Conservation (phyloP, 2,797 vertebrate genomes). For the Cheirogaleus major region DNA sequence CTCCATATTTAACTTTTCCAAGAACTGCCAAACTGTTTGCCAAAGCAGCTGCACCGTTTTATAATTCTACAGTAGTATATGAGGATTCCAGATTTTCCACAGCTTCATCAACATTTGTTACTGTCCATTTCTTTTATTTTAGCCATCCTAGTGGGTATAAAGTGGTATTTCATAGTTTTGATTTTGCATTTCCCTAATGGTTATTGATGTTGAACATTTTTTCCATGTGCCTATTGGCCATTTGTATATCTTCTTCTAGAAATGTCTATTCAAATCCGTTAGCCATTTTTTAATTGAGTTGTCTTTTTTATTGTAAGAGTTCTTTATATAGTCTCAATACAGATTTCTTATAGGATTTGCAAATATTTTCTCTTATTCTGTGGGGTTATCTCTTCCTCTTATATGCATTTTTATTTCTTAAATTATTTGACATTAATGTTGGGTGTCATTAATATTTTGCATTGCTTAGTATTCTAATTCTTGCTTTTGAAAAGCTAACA, state of each 20-base stretch:
- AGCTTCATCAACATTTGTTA: not conserved
- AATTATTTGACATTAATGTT: slow-evolving; percentile 45
- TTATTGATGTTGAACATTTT: not conserved
- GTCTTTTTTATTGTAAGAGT: not conserved
- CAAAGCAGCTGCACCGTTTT: not conserved
- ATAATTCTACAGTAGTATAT: not conserved
- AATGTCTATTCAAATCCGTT: not conserved
- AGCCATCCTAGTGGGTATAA: not conserved
- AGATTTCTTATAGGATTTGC: slow-evolving; percentile 10
- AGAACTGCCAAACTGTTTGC: not conserved
- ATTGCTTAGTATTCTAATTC: slow-evolving; percentile 19
- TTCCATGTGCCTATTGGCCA: not conserved
- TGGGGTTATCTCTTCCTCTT: not conserved
- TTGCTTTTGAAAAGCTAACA: slow-evolving; percentile 54
- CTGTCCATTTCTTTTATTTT: not conserved
- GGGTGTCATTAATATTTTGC: not conserved
- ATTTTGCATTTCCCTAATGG: not conserved
- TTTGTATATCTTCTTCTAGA: slow-evolving; percentile 3
- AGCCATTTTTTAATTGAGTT: not conserved
- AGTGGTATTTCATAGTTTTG: not conserved
- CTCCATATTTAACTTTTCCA: slow-evolving; percentile 14
- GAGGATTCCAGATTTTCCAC: not conserved
- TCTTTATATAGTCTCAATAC: slow-evolving; percentile 20
- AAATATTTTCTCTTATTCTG: not conserved
- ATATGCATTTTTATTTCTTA: slow-evolving; percentile 19